A percentile compares a stretch with the other conserved stretches of the same genome.
These are phyloP conservation scores for Nowickia ferox DNA, from an alignment of 2,888 invertebrate species.

Conservation along the genomic window DNA sequence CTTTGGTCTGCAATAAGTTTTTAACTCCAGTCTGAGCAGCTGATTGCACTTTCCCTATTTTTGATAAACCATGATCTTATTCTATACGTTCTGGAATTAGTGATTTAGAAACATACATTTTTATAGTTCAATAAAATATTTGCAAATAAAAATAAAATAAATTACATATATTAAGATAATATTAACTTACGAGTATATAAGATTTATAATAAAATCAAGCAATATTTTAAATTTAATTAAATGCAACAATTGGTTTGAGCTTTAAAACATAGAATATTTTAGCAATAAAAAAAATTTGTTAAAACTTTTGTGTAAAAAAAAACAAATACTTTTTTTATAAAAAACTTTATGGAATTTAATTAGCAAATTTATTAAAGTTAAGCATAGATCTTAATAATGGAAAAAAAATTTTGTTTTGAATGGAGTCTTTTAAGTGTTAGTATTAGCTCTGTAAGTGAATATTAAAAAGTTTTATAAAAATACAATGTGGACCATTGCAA, in stretches of 20 bases:
- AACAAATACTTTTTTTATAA: neutral
- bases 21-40: too few species aligned
- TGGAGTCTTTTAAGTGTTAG: neutral
- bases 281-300: constrained; percentile 2
- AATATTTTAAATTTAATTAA: constrained; percentile 15
- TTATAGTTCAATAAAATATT: neutral
- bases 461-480: neutral
- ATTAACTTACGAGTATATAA: neutral
- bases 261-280: constrained; percentile 50
- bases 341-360: constrained; percentile 5
- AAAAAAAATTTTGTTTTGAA: neutral
- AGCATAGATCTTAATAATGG: neutral
- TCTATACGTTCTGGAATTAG: neutral
- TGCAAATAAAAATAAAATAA: constrained; percentile 4
- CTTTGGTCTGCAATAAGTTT: too few species aligned
- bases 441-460: neutral
- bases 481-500: constrained; percentile 4
- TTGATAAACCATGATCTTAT: neutral
- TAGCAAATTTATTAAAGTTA: neutral
- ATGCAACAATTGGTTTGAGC: constrained; percentile 61
- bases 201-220: constrained; percentile 6
- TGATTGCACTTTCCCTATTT: neutral
- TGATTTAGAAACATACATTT: neutral
- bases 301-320: neutral
- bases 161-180: neutral